phyloP scores from a whole-genome alignment of 2,113 vertebrate species.

The Tachysurus vachellii region DNA sequence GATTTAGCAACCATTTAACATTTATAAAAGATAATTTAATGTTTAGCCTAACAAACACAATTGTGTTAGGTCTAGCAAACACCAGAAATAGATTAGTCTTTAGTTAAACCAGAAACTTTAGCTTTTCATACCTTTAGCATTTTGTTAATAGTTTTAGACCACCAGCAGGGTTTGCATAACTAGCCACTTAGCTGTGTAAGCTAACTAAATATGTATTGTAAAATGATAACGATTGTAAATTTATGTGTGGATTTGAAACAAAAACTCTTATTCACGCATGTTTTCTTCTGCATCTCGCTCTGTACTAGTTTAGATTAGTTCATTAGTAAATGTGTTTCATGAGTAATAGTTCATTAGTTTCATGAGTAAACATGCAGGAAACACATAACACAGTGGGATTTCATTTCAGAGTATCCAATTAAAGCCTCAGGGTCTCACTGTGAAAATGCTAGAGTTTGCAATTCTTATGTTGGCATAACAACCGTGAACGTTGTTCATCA shows the following conservation, averaged over 20 bases:
- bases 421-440: neutral
- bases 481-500: neutral
- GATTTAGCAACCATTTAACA: neutral
- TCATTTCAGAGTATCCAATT: neutral
- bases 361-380: neutral
- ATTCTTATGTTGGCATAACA: neutral
- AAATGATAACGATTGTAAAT: neutral
- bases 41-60: no score
- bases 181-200: neutral
- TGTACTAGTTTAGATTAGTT: neutral
- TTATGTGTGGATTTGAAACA: neutral
- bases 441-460: neutral
- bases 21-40: no score
- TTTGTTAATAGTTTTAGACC: neutral
- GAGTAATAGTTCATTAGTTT: no score
- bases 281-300: neutral
- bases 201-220: neutral
- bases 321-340: no score
- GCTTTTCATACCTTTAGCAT: neutral
- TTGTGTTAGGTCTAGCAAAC: neutral
- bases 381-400: neutral
- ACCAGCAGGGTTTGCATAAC: neutral
- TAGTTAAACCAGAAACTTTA: neutral
- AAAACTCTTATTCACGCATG: neutral
- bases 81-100: neutral